Evolutionary conservation across 30 jellyfish, hydroid and myxozoan species (phyloP).

Genomic region (Aurelia aurita): DNA sequence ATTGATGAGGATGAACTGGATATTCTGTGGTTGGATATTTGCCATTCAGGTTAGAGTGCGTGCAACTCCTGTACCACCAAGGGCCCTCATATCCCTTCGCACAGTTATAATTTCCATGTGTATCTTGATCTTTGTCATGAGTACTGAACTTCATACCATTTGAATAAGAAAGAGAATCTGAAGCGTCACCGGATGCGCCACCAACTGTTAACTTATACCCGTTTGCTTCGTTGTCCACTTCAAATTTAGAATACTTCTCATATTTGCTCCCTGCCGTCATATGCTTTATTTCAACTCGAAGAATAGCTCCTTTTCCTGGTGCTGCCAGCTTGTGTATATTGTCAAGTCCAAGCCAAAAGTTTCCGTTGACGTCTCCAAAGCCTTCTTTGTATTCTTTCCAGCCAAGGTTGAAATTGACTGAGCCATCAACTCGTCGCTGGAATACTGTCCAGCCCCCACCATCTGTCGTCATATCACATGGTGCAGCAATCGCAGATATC

Average conservation of each 20-base stretch:
- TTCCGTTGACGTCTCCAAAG: background rate
- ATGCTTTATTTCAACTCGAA: background rate
- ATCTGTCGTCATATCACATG: background rate
- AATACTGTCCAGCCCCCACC: constrained; percentile 3
- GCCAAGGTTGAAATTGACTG: background rate
- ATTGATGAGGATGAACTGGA: background rate
- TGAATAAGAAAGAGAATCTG: background rate
- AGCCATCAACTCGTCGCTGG: constrained; percentile 5
- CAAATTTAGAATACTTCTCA: background rate
- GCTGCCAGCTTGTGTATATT: background rate
- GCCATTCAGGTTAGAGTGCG: background rate
- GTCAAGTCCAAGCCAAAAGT: constrained; percentile 22
- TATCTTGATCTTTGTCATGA: background rate
- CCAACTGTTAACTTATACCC: background rate
- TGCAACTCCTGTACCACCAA: background rate
- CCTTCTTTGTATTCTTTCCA: background rate
- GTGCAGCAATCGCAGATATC: too few species aligned
- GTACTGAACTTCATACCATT: background rate
- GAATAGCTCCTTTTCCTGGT: background rate
- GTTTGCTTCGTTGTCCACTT: background rate
- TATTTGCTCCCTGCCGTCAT: background rate
- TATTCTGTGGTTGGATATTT: background rate
- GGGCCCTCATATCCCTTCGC: background rate
- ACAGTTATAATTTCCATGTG: background rate
- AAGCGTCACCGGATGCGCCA: background rate